Conservation (phyloP, 2,888 invertebrate genomes). For the Agrotis clavis region DNA sequence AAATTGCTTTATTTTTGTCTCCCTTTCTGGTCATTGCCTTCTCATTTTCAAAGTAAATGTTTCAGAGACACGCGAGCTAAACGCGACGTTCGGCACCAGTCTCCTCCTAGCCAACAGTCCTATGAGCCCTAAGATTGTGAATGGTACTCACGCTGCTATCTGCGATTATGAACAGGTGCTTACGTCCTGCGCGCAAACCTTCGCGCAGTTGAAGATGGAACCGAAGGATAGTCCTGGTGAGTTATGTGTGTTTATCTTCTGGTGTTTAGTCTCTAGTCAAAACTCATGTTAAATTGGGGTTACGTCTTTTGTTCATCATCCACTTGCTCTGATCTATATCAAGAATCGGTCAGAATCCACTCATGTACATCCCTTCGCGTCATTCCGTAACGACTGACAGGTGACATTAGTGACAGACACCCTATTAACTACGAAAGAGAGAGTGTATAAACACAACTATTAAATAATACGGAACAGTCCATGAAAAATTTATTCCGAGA, state of each 20-base stretch:
- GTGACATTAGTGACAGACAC: too few species aligned
- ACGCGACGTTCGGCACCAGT: slow-evolving; percentile 98
- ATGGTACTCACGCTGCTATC: slow-evolving; percentile 97
- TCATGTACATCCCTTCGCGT: too few species aligned
- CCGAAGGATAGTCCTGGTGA: slow-evolving; percentile 95
- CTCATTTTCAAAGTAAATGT: neutral
- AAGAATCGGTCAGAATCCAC: too few species aligned
- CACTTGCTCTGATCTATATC: too few species aligned
- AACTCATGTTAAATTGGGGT: neutral
- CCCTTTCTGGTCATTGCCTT: neutral
- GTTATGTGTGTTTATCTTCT: slow-evolving; percentile 42
- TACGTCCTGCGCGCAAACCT: slow-evolving; percentile 94
- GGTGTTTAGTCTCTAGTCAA: neutral
- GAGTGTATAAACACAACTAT: too few species aligned
- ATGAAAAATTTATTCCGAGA: too few species aligned
- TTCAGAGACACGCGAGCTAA: slow-evolving; percentile 95
- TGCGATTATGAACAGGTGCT: slow-evolving; percentile 95
- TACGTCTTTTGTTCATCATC: too few species aligned
- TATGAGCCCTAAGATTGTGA: slow-evolving; percentile 98
- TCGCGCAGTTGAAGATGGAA: slow-evolving; percentile 93
- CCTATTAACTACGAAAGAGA: too few species aligned
- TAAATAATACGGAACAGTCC: too few species aligned
- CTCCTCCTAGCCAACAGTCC: slow-evolving; percentile 98
- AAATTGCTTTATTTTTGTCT: neutral
- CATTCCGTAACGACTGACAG: too few species aligned